Evolutionary conservation across 2,888 invertebrate species (phyloP).

Genomic region (Lissocephala sabroskyi): DNA sequence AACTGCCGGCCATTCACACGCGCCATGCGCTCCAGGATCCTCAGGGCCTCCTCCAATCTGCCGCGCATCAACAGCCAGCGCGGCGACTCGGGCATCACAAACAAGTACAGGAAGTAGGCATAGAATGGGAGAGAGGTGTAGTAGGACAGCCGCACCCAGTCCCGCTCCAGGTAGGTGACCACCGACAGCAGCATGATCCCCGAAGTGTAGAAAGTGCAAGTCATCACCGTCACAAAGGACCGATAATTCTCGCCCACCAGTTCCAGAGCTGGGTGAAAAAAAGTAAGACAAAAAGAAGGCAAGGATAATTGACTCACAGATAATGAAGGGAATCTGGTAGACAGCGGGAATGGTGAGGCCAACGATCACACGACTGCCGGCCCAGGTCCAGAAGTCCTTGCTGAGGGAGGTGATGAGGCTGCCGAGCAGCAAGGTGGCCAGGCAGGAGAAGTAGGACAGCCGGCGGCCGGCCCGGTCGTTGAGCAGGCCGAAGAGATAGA

Average conservation of each 20-base stretch:
- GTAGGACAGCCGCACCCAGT: conserved; percentile 87
- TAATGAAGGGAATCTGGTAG: conserved; percentile 95
- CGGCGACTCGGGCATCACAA: conserved; percentile 91
- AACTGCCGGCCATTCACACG: conserved; percentile 83
- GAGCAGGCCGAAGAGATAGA: conserved; percentile 87
- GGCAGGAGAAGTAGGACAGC: conserved; percentile 87
- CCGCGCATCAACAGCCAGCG: conserved; percentile 91
- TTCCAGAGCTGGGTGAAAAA: conserved; percentile 82
- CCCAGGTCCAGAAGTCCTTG: conserved; percentile 87
- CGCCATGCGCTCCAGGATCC: conserved; percentile 84
- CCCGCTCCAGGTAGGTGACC: conserved; percentile 87
- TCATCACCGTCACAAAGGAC: conserved; percentile 93
- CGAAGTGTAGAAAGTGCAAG: conserved; percentile 90
- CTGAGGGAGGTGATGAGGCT: conserved; percentile 87
- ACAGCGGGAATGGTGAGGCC: conserved; percentile 93
- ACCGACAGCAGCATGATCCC: conserved; percentile 87
- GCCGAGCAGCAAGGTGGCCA: conserved; percentile 85
- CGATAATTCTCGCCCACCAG: conserved; percentile 92
- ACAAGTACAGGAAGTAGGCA: conserved; percentile 87
- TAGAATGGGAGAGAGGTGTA: conserved; percentile 90
- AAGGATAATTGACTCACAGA: conserved; percentile 80
- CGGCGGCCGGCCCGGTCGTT: conserved; percentile 91
- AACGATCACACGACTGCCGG: conserved; percentile 84
- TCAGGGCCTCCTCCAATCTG: conserved; percentile 85
- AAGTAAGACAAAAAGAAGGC: background rate